Base-by-base conservation (phyloP, 2,888 invertebrate genomes). In the Empis livida region DNA sequence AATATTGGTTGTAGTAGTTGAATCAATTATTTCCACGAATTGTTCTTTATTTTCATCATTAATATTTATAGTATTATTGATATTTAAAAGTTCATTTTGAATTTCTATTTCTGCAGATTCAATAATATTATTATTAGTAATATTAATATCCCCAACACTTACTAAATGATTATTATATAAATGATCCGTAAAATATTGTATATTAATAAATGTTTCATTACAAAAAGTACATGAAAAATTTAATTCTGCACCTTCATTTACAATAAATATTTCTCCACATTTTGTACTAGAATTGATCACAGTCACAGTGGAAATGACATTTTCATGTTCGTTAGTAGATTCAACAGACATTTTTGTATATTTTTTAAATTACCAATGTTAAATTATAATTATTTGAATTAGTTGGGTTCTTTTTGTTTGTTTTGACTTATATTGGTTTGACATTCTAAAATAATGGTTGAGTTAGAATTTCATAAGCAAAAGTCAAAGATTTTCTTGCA, bases 141-240 rank as follows among this genome's bases (percentile, higher is more conserved):
- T 35, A 35, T 35, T 35, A 35, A 13, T 35, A 35, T 35, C n/a
- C 27, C n/a, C 20, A 23, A 27, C 8, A 27, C 23, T 27, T 9
- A 41, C 20, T 41, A 20, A 20, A 41, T 41, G 41, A 13, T 20
- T 14, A 20, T 41, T 20, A 41, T 20, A 41, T 41, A 41, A 41
- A n/a, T 41, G 41, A 11, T 41, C 23, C 3, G 27, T 20, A 27
- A 41, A 41, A n/a, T 23, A 14, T 23, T 41, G 41, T 27, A 27
- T n/a, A 41, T n/a, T 17, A 10, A 17, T 27, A 39, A 20, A 39
- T 17, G 17, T 20, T n/a, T 39, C 14, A n/a, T 17, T 17, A 14
- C 41, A 41, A 41, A 41, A 41, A n/a, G 41, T 41, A 41, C 41
- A 41, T 41, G 20, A 27, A 27, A 20, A 41, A 9, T 41, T 20